Conservation (phyloP, 1,140 invertebrate species). For the Dendroctonus ponderosae region DNA sequence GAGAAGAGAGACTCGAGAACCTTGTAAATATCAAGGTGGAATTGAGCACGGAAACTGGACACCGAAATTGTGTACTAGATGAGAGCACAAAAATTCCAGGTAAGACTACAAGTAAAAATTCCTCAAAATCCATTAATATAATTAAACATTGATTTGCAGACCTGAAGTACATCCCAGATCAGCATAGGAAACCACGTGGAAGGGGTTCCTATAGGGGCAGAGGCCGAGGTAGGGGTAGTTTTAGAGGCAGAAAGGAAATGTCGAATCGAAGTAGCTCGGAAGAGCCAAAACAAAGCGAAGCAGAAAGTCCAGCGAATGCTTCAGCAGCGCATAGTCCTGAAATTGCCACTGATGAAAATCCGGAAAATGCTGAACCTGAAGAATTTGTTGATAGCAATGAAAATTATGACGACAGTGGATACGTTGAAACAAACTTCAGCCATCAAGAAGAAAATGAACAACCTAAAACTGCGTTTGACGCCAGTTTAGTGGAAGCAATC, state of each 20-base stretch:
- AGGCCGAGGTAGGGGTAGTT: constrained; percentile 33
- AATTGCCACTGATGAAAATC: background rate
- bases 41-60: constrained; percentile 35
- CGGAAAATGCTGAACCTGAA: constrained; percentile 8
- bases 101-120: background rate
- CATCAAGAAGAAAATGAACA: background rate
- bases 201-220: constrained; percentile 18
- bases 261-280: background rate
- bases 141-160: constrained; percentile 19
- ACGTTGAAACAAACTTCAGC: background rate
- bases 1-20: constrained; percentile 27
- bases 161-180: constrained; percentile 37
- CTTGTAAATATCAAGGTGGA: constrained; percentile 39
- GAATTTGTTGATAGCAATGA: constrained; percentile 15
- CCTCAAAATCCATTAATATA: background rate
- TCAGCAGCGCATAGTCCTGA: background rate
- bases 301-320: background rate
- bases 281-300: background rate
- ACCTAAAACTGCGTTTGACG: background rate
- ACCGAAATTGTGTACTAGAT: constrained; percentile 33
- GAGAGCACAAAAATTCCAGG: constrained; percentile 35
- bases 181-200: background rate
- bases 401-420: background rate
- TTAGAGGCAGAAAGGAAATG: constrained; percentile 14
- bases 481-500: background rate